Evolutionary conservation across 2,113 vertebrate species (phyloP), one percentile per base, ranked within the genome.

Genomic region (Mustelus asterias): DNA sequence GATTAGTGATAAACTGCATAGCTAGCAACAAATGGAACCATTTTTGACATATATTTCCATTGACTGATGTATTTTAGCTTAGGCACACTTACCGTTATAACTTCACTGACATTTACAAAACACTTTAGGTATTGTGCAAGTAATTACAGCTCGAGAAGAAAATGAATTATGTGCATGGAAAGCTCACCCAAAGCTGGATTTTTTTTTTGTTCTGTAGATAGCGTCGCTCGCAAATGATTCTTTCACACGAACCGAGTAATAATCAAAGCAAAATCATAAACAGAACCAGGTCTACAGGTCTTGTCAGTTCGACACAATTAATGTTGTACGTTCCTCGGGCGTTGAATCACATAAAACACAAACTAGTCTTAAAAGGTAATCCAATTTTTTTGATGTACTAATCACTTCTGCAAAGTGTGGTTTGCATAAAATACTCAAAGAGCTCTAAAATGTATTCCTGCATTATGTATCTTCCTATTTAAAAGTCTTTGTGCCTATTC

Each of bases 1-100:
- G 94, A 76, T 95, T 95, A 95, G 93, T 95, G 94, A 95, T 76
- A 95, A 95, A 48, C 65, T 72, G 26, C 69, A 18, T 48, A 48
- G 5, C 67, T 33, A 33, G 69, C 44, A 54, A 72, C 69, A 72
- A 95, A 72, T 95, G 93, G 41, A 94, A 94, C 65, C 22, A 94
- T 41, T 48, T 95, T 72, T 95, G 67, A 54, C 69, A 72, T 90
- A 14, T 70, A 95, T 70, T 95, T 70, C 37, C 93, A 95, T 29
- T 95, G 67, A 72, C 67, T 95, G 93, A 72, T 95, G 41, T 69
- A 72, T 54, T 70, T 37, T 67, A 65, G 20, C 60, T 93, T 37
- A 29, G n/a, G 24, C 33, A 70, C 41, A 26, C n/a, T 48, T 48
- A 69, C 26, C 29, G 70, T 95, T 95, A 95, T 72, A 72, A 72